Percentiles rank a stretch among this genome's conserved stretches.
Evolutionary conservation across 1,140 invertebrate species (phyloP).

Genomic region (Helicoverpa armigera): DNA sequence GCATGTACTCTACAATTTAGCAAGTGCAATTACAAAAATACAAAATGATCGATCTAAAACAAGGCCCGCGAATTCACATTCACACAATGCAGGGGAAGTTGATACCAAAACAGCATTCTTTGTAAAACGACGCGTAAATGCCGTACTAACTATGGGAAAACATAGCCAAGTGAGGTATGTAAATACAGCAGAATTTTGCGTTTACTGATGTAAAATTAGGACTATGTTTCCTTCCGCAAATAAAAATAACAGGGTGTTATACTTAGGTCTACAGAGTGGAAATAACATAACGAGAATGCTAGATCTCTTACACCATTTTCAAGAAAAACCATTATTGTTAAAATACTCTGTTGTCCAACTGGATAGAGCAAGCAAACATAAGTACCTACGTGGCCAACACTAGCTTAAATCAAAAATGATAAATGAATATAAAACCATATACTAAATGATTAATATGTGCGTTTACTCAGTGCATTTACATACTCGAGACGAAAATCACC

Average conservation of each 20-base stretch:
- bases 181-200: slow-evolving; percentile 25
- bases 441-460: slow-evolving; percentile 28
- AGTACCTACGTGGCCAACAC: too few species aligned
- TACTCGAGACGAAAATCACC: background rate
- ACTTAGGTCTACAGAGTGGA: too few species aligned
- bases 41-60: slow-evolving; percentile 2
- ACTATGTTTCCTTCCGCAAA: background rate
- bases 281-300: too few species aligned
- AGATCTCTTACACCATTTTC: too few species aligned
- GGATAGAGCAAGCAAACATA: too few species aligned
- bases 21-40: slow-evolving; percentile 14
- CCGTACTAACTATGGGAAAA: slow-evolving; percentile 64
- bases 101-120: slow-evolving; percentile 48
- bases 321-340: too few species aligned
- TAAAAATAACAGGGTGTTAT: too few species aligned
- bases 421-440: too few species aligned
- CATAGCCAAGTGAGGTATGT: slow-evolving; percentile 49
- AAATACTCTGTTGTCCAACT: too few species aligned
- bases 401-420: too few species aligned
- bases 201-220: background rate
- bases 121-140: slow-evolving; percentile 25
- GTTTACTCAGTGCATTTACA: slow-evolving; percentile 1
- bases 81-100: slow-evolving; percentile 52
- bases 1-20: background rate
- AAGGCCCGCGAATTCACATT: slow-evolving; percentile 15